These are phyloP conservation scores for Ptychobarbus kaznakovi DNA, from an alignment of 2,797 vertebrate species.

Conservation along the genomic window DNA sequence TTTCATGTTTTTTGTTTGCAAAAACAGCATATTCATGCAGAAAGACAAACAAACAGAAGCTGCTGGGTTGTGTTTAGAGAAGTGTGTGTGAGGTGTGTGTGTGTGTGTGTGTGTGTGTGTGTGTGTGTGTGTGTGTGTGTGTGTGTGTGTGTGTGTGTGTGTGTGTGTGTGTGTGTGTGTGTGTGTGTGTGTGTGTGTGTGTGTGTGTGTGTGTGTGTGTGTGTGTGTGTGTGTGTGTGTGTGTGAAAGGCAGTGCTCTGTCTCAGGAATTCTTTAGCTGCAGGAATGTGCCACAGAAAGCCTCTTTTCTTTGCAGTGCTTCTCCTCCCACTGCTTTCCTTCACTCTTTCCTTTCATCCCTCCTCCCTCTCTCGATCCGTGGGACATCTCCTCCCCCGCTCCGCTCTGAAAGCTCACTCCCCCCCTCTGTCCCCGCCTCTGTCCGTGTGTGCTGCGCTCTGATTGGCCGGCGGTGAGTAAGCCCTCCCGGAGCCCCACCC, in stretches of 20 bases:
- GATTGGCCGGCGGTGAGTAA: slow-evolving; percentile 76
- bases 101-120: no score
- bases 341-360: slow-evolving; percentile 57
- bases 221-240: slow-evolving; percentile 6
- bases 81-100: not conserved
- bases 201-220: slow-evolving; percentile 1
- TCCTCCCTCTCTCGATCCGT: slow-evolving; percentile 66
- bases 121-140: no score
- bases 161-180: no score
- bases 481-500: slow-evolving; percentile 33
- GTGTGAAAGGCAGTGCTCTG: slow-evolving; percentile 27
- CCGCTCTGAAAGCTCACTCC: slow-evolving; percentile 74
- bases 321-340: slow-evolving; percentile 24
- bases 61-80: not conserved
- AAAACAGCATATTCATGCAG: not conserved
- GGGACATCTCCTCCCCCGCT: slow-evolving; percentile 74
- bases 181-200: no score
- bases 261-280: slow-evolving; percentile 35
- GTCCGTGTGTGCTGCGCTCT: slow-evolving; percentile 66
- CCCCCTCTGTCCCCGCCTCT: slow-evolving; percentile 67
- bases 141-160: no score
- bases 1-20: no score
- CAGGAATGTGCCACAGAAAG: slow-evolving; percentile 54
- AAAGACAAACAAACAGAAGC: not conserved
- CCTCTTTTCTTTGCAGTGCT: slow-evolving; percentile 41